Conservation (phyloP, 1,140 invertebrate species). For the Episyrphus balteatus region DNA sequence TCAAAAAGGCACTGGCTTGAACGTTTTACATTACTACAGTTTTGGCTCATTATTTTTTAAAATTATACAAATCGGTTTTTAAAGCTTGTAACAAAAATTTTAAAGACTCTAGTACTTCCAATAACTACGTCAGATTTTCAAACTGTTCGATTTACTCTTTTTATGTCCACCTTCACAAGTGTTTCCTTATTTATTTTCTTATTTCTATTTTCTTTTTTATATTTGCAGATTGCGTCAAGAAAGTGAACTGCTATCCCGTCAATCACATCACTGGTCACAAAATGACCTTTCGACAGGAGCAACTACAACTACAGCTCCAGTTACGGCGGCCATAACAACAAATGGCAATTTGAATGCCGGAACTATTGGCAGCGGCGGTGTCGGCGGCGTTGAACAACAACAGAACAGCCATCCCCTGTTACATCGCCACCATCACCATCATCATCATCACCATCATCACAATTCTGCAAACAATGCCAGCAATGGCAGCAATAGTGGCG, state of each 20-base stretch:
- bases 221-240: conserved; percentile 33
- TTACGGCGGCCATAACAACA: conserved; percentile 20
- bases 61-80: no score
- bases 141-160: no score
- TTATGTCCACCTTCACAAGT: background rate
- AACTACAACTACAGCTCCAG: conserved; percentile 33
- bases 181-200: conserved; percentile 3
- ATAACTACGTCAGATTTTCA: no score
- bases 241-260: conserved; percentile 33
- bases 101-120: no score
- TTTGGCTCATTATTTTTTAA: no score
- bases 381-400: background rate
- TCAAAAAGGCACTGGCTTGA: no score
- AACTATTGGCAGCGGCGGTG: conserved; percentile 7
- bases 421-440: conserved; percentile 13
- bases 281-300: conserved; percentile 35
- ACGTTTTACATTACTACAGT: no score
- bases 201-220: conserved; percentile 9
- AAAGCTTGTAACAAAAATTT: no score
- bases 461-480: conserved; percentile 5
- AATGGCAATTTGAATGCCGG: conserved; percentile 10
- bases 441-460: conserved; percentile 6
- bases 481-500: conserved; percentile 11
- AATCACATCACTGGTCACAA: conserved; percentile 40
- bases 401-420: background rate